These are phyloP conservation scores for Drosophila ambigua DNA, from an alignment of 1,140 invertebrate genomes.

Conservation along the genomic window DNA sequence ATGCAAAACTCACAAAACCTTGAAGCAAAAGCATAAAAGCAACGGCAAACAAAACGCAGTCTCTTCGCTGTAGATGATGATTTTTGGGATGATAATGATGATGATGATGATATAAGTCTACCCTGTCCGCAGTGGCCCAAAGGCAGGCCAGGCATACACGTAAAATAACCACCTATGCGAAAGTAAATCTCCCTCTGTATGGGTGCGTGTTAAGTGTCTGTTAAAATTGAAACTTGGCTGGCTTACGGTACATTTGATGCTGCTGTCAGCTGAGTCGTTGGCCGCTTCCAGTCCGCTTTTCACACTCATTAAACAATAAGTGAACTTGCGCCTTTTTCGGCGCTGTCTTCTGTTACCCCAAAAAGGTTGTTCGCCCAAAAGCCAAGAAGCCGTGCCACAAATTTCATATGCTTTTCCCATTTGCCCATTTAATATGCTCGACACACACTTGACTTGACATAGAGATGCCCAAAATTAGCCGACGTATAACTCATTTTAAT, in stretches of 20 bases:
- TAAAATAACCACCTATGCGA: conserved; percentile 20
- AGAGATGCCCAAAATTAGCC: conserved; percentile 39
- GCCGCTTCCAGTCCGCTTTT: conserved; percentile 32
- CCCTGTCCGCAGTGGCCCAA: conserved; percentile 29
- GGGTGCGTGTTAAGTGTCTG: conserved; percentile 69
- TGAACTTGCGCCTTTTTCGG: conserved; percentile 51
- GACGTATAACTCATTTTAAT: conserved; percentile 55
- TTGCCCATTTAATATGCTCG: conserved; percentile 46
- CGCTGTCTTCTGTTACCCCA: conserved; percentile 17
- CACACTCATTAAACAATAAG: conserved; percentile 58
- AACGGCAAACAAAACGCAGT: conserved; percentile 72
- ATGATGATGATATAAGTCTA: conserved; percentile 55
- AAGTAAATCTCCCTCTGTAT: conserved; percentile 41
- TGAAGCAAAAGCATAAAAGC: conserved; percentile 68
- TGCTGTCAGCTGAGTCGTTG: neutral
- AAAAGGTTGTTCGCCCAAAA: conserved; percentile 19
- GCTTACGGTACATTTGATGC: conserved; percentile 63
- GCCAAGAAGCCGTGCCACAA: conserved; percentile 21
- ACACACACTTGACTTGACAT: conserved; percentile 33
- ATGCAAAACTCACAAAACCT: conserved; percentile 78
- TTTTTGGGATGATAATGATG: conserved; percentile 14
- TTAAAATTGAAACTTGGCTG: conserved; percentile 68
- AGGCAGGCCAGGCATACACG: conserved; percentile 24
- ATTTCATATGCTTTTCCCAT: conserved; percentile 3
- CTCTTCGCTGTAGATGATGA: conserved; percentile 12